These are phyloP conservation scores for Ctenochaetus hawaiiensis DNA, from an alignment of 2,797 vertebrate genomes.

Conservation along the genomic window DNA sequence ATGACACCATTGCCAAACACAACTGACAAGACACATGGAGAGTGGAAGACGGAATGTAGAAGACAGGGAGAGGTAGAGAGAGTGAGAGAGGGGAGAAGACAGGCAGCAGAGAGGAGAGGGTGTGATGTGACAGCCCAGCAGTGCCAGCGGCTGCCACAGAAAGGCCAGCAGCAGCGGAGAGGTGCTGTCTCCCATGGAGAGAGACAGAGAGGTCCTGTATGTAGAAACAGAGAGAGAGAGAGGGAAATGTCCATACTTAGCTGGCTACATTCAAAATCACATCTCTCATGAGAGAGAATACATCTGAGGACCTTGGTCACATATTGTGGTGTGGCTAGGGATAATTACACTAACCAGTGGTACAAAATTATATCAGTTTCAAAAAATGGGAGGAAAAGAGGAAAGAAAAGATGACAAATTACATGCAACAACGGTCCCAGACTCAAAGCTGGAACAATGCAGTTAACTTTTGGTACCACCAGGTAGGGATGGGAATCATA, in stretches of 20 bases:
- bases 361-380: background rate
- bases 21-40: conserved; percentile 83
- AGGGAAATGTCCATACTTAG: conserved; percentile 12
- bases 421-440: background rate
- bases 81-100: conserved; percentile 64
- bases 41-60: conserved; percentile 67
- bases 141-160: conserved; percentile 86
- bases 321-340: background rate
- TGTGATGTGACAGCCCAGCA: conserved; percentile 87
- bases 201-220: conserved; percentile 20
- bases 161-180: conserved; percentile 83
- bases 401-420: background rate
- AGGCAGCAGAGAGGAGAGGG: conserved; percentile 84
- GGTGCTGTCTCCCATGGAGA: conserved; percentile 67
- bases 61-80: conserved; percentile 59
- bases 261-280: conserved; percentile 6
- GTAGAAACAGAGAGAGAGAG: conserved; percentile 13
- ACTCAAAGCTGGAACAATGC: background rate
- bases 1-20: conserved; percentile 82
- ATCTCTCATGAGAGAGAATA: conserved; percentile 4
- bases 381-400: background rate
- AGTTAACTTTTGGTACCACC: background rate
- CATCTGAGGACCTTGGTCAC: background rate
- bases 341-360: background rate
- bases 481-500: too few relatives aligned